These are phyloP conservation scores for Neofelis nebulosa DNA, from an alignment of 2,113 vertebrate genomes.

Conservation along the genomic window DNA sequence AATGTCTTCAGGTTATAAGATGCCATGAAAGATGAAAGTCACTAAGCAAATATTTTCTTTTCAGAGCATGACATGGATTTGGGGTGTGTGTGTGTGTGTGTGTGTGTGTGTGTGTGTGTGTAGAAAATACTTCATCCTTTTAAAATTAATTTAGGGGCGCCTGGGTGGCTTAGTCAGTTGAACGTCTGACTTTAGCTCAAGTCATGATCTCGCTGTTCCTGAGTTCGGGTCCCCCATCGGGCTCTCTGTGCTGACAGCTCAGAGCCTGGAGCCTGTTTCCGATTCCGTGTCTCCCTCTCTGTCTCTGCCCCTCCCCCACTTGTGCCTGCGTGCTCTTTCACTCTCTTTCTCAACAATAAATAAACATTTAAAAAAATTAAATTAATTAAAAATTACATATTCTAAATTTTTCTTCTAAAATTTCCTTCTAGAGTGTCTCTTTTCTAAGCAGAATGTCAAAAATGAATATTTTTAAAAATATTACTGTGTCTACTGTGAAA, in stretches of 20 bases:
- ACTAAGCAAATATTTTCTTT: not conserved
- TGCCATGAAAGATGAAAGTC: not conserved
- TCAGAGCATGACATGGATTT: not conserved
- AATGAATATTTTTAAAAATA: not conserved
- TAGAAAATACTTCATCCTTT: conserved; percentile 10
- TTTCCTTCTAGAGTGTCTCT: not conserved
- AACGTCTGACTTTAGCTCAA: too few species aligned
- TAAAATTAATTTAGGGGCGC: not conserved
- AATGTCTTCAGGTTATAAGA: not conserved
- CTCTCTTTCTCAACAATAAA: too few species aligned
- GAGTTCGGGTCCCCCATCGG: too few species aligned
- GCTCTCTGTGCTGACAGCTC: too few species aligned
- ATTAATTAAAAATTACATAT: not conserved
- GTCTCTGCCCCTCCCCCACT: too few species aligned
- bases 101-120: not conserved
- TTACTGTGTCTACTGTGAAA: not conserved
- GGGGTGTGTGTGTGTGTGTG: not conserved
- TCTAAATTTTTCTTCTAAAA: not conserved
- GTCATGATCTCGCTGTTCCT: too few species aligned
- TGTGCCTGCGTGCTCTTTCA: too few species aligned
- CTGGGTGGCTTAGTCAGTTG: too few species aligned
- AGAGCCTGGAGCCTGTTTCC: too few species aligned
- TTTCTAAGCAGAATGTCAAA: not conserved
- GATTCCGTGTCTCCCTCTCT: too few species aligned
- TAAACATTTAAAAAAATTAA: not conserved